Base-by-base conservation (phyloP, 2,113 vertebrate genomes). In the Macquaria ambigua region DNA sequence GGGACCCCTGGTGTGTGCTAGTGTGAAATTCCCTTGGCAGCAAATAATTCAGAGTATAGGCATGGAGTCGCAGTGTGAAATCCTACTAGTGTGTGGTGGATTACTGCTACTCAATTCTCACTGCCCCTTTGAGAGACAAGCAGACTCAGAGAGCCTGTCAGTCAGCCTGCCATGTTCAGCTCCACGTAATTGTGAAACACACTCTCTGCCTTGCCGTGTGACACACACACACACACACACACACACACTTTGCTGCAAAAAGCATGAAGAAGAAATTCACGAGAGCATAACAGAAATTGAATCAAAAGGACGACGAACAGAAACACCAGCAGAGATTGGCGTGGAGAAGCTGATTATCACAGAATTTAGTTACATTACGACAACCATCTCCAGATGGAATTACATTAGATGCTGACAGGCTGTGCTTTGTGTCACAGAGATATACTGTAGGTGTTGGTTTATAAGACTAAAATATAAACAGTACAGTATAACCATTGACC, bases 21-120 rank as follows among this genome's bases (percentile, higher is more conserved):
- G 81, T 85, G 79, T 83, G 85, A 88, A 80, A 83, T 84, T 89
- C 89, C 84, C 80, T 23, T 34, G 81, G 90, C 79, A 72, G 84
- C 70, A 89, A 78, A 90, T 89, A 89, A 89, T 73, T 83, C 79
- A 59, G 39, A 74, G 83, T 75, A 74, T 16, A 78, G 70, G 76
- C 80, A 73, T 70, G 78, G 50, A 84, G 86, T 28, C 16, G 25
- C 81, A 21, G 77, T 78, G 66, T 85, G 81, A 89, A 89, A 79
- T 91, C 90, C 74, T 56, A 61, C 71, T 2, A 67, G 90, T 76
- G 84, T 77, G 86, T 52, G 84, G 63, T 82, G 86, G 88, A 91
- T 93, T 89, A 87, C 75, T 81, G 87, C 72, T 71, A 63, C 82
- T 90, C 72, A 31, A 53, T 81, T 83, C 72, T 58, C 68, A 18